Base-by-base conservation (phyloP, 2,113 vertebrate genomes). In the Nycticebus coucang region DNA sequence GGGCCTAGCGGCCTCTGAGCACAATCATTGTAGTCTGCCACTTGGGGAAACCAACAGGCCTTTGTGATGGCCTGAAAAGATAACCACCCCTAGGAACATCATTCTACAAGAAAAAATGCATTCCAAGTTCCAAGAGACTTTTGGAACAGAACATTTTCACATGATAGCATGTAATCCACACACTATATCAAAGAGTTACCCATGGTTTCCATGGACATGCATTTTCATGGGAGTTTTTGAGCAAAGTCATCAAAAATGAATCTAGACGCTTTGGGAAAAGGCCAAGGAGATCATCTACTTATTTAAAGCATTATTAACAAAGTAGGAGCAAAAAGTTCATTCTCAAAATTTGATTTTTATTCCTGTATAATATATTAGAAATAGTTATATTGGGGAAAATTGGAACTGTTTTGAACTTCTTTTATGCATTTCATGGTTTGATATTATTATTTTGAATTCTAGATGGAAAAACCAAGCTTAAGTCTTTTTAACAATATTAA, bases 151-250 rank as follows among this genome's bases (percentile, higher is more conserved):
- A 87, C 57, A 86, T 94, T 94, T 96, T 96, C 94, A 96, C 33
- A 89, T 62, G 83, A 72, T 77, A 91, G 83, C 74, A 84, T 87
- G 55, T 95, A 83, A 95, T 89, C 66, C 91, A 90, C 74, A 72
- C 77, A 68, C 50, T 88, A 78, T 30, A 60, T 93, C 89, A 41
- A 66, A 87, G 62, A 84, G 45, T 64, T 85, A 93, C 33, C 18
- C 81, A 75, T 87, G 91, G 66, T 97, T 97, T 96, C 93, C 77
- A 89, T 41, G 85, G 86, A 74, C 55, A 68, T 15, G 87, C 94
- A 69, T 91, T 97, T 96, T 89, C 77, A 37, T 95, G 93, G 94
- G 96, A 68, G 79, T 93, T 97, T 71, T 91, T 93, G 94, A 97
- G 45, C 9, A 77, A 87, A 93, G 93, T 93, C 93, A 96, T 79